phyloP scores from a whole-genome alignment of 2,113 vertebrate genomes.

The Eonycteris spelaea region DNA sequence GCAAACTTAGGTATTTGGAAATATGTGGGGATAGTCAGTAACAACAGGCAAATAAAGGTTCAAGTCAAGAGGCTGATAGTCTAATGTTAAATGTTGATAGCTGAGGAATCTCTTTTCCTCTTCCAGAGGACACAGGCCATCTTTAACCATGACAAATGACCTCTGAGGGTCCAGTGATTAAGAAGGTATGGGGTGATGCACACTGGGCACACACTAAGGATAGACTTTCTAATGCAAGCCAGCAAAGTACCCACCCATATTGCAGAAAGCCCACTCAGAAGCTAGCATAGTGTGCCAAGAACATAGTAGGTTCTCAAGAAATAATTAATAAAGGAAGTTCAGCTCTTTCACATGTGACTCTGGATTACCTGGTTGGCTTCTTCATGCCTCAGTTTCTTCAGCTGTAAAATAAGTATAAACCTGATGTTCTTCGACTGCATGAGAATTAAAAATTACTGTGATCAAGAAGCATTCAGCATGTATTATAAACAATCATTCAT shows the following conservation, averaged over 20 bases:
- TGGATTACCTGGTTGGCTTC: background rate
- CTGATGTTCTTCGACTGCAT: background rate
- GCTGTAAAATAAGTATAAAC: background rate
- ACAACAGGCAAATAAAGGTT: background rate
- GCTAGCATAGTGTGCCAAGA: background rate
- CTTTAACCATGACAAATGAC: background rate
- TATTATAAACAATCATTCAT: constrained; percentile 27
- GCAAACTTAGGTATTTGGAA: background rate
- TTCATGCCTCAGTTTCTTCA: constrained; percentile 24
- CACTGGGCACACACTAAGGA: background rate
- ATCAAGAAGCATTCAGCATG: background rate
- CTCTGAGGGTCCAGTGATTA: background rate
- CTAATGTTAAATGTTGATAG: background rate
- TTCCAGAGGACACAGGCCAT: background rate
- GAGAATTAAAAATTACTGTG: constrained; percentile 36
- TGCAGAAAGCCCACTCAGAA: background rate
- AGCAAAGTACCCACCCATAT: background rate
- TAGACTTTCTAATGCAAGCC: background rate
- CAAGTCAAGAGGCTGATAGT: background rate
- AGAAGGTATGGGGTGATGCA: background rate
- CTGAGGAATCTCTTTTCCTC: background rate
- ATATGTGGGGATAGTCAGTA: background rate
- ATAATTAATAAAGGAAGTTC: background rate
- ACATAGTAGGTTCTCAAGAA: background rate
- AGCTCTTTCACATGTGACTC: background rate